These are phyloP conservation scores for Clistopyga incitator DNA, from an alignment of 2,888 invertebrate genomes.

Conservation along the genomic window DNA sequence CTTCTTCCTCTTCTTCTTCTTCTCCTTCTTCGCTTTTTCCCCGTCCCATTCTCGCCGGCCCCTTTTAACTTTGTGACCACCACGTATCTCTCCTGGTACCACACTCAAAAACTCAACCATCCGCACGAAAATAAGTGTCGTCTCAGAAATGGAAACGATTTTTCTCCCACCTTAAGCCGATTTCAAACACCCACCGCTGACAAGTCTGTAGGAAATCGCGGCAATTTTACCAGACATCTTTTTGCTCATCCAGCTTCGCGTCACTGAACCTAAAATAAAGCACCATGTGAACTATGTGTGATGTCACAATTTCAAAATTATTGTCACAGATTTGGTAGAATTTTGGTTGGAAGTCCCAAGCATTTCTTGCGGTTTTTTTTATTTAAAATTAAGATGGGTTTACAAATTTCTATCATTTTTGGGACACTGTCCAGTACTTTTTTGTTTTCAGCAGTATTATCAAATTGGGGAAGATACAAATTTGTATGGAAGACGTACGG, in stretches of 20 bases:
- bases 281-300: too few relatives aligned
- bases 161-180: not conserved
- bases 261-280: too few relatives aligned
- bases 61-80: conserved; percentile 23
- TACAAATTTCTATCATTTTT: too few relatives aligned
- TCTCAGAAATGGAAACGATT: not conserved
- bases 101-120: not conserved
- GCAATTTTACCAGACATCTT: not conserved
- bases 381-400: too few relatives aligned
- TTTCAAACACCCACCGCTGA: not conserved
- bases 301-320: too few relatives aligned
- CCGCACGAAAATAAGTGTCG: conserved; percentile 3
- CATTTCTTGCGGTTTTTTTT: too few relatives aligned
- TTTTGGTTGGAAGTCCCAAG: too few relatives aligned
- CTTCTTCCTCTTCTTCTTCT: too few relatives aligned
- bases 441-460: too few relatives aligned
- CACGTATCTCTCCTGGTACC: not conserved
- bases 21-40: not conserved
- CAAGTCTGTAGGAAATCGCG: not conserved
- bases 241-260: not conserved
- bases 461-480: too few relatives aligned
- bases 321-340: too few relatives aligned
- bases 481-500: not conserved
- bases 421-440: too few relatives aligned
- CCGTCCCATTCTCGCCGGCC: not conserved